phyloP scores from a whole-genome alignment of 2,888 invertebrate genomes.

The Eretmocerus hayati region DNA sequence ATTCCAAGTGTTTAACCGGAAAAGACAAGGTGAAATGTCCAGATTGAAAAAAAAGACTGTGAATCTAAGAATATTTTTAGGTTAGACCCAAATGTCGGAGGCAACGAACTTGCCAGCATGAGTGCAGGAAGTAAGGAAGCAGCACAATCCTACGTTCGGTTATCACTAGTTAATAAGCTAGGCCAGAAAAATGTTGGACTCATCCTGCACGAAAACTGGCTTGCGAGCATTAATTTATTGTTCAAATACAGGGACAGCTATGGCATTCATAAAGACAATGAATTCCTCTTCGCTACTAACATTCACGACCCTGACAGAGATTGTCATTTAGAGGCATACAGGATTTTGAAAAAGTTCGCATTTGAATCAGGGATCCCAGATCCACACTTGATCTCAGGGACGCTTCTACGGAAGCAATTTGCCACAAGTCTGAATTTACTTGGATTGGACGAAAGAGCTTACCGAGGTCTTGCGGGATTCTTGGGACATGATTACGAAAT shows the following conservation, averaged over 20 bases:
- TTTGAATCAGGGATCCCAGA: neutral
- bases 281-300: slow-evolving; percentile 8
- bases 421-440: too few species aligned
- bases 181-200: slow-evolving; percentile 6
- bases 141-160: slow-evolving; percentile 3
- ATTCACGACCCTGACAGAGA: neutral
- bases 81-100: neutral
- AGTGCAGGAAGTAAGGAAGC: neutral
- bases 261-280: slow-evolving; percentile 1
- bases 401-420: too few species aligned
- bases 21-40: slow-evolving; percentile 15
- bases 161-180: slow-evolving; percentile 9
- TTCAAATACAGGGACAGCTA: slow-evolving; percentile 3
- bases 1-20: slow-evolving; percentile 15
- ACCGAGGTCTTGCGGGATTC: slow-evolving; percentile 10
- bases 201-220: neutral
- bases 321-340: neutral
- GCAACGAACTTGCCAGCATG: neutral
- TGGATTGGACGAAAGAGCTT: too few species aligned
- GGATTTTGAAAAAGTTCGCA: slow-evolving; percentile 4
- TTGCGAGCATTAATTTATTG: neutral
- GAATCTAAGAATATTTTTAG: neutral
- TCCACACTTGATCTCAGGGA: slow-evolving; percentile 5
- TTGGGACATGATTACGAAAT: slow-evolving; percentile 12
- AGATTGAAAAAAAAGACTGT: slow-evolving; percentile 12